Evolutionary conservation across 2,797 vertebrate genomes (phyloP), one percentile per base, ranked within the genome.

Genomic region (Siniperca scherzeri): DNA sequence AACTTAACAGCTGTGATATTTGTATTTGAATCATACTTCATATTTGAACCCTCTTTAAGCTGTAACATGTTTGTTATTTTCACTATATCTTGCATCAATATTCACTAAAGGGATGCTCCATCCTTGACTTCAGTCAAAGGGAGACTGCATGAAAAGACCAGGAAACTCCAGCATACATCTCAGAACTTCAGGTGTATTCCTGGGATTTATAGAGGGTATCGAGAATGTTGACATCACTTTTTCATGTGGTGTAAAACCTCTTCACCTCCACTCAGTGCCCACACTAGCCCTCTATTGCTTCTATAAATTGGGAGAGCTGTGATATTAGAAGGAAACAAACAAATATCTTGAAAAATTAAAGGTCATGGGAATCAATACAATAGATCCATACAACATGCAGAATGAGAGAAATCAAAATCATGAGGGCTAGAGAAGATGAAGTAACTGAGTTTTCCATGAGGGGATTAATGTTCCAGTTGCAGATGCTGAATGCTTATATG

Each of bases 181-280:
- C 64, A 80, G 48, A 70, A 9, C 40, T 38, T 66, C 11, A 66
- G 11, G 13, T 57, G 52, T 72, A 48, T 22, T 56, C 5, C 22
- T 57, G 17, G 16, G 4, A 4, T 59, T 59, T 53, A 4, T 36
- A 46, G 33, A 55, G 17, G n/a, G 4, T n/a, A 12, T 27, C 11
- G 11, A 42, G 40, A 10, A 27, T 2, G 9, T 33, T 77, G 27
- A 55, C 22, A 40, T 66, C 3, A 60, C 42, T 64, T 40, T 50
- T 62, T 42, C 30, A 52, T 27, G 12, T 27, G 27, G 16, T 36
- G 12, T 36, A 12, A 7, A 72, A 53, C 21, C 9, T 48, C 8
- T 38, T 72, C 14, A 74, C 7, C n/a, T n/a, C 14, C 10, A 21
- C 21, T 57, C 5, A 50, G 0, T 61, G 13, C 14, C 60, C 25